Evolutionary conservation across 2,888 invertebrate genomes (phyloP).

Genomic region (Mythimna pallens): DNA sequence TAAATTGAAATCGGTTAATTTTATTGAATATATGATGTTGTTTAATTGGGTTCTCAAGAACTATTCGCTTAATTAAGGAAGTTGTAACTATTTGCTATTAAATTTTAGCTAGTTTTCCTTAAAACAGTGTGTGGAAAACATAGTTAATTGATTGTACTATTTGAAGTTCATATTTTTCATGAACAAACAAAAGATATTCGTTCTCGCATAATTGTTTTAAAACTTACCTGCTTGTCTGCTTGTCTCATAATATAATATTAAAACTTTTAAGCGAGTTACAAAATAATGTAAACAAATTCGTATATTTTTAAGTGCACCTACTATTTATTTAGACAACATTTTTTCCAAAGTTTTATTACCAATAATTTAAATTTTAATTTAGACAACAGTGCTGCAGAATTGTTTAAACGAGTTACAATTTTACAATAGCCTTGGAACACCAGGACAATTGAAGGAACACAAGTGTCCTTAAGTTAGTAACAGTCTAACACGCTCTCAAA

Average conservation of each 20-base stretch:
- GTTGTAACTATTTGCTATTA: constrained; percentile 6
- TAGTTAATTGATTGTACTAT: constrained; percentile 9
- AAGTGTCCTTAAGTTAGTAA: no score
- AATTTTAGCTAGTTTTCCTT: constrained; percentile 43
- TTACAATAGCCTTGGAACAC: no score
- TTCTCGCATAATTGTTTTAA: neutral
- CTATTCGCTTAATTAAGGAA: constrained; percentile 4
- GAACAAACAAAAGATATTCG: neutral
- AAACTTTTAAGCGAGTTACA: neutral
- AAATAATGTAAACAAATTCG: neutral
- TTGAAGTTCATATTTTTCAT: neutral
- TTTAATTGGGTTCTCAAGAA: constrained; percentile 20
- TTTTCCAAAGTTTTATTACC: no score
- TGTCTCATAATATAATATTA: neutral
- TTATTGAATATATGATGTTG: constrained; percentile 17
- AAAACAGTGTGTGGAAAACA: constrained; percentile 20
- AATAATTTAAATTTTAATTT: no score
- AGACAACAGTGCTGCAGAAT: no score
- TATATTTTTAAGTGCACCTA: no score
- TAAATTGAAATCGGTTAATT: constrained; percentile 4
- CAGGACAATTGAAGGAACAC: no score
- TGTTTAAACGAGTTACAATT: no score
- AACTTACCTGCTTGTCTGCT: neutral
- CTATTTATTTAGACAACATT: no score
- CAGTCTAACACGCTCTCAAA: no score